Percentiles rank a stretch among this genome's conserved stretches.
phyloP scores from a whole-genome alignment of 2,113 vertebrate species.

The Glaucidium brasilianum region DNA sequence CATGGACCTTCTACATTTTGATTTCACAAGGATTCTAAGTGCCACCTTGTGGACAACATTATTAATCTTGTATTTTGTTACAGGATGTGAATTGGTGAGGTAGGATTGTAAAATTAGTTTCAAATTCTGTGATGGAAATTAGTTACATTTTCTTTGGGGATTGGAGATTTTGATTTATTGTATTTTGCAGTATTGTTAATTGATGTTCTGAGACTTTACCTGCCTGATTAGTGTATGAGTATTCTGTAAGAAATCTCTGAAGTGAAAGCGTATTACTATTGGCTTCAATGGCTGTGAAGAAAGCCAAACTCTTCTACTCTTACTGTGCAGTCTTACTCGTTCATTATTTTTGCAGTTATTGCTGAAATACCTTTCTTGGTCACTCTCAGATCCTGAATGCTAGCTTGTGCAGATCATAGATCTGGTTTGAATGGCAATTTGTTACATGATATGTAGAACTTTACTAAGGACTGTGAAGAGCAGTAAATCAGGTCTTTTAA shows the following conservation, averaged over 20 bases:
- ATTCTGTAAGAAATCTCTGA: not conserved
- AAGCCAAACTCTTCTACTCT: not conserved
- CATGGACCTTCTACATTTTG: not conserved
- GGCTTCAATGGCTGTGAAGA: not conserved
- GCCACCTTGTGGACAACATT: slow-evolving; percentile 65
- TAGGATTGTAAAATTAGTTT: not conserved
- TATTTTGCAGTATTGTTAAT: not conserved
- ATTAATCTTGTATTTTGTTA: not conserved
- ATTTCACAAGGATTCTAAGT: slow-evolving; percentile 22
- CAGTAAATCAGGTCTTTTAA: not conserved
- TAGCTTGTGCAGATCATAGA: not conserved
- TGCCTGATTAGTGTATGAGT: not conserved
- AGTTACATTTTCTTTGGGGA: not conserved
- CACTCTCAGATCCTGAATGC: not conserved
- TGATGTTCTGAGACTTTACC: not conserved
- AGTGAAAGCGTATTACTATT: not conserved
- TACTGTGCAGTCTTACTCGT: not conserved
- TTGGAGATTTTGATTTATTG: not conserved
- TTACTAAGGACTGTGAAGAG: not conserved
- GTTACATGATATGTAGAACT: not conserved
- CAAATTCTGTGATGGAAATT: not conserved
- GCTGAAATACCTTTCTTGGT: not conserved
- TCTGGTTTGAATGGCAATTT: not conserved
- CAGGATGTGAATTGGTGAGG: not conserved
- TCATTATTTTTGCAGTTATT: not conserved